Evolutionary conservation across 1,140 invertebrate genomes (phyloP).

Genomic region (Dolichoris vasculosae): DNA sequence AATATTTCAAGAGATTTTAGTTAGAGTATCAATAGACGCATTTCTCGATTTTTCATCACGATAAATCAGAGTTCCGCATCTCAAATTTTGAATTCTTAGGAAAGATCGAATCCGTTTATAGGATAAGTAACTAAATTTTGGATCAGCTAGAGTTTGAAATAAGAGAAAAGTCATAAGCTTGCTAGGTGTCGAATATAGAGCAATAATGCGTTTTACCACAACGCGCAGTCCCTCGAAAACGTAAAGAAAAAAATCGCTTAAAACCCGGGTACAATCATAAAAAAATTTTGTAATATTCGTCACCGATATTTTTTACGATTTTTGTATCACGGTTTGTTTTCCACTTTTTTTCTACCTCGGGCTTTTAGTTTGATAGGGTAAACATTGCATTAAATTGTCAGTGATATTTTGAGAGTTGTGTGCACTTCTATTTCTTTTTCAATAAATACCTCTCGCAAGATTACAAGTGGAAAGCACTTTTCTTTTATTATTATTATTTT

Average conservation of each 20-base stretch:
- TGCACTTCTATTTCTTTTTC: not conserved
- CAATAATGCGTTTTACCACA: not conserved
- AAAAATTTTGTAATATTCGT: slow-evolving; percentile 27
- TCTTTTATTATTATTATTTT: not conserved
- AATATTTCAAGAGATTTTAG: not conserved
- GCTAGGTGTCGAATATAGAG: slow-evolving; percentile 8
- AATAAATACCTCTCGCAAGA: not conserved
- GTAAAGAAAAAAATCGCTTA: slow-evolving; percentile 11
- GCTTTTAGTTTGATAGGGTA: not conserved
- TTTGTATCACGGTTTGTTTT: not conserved
- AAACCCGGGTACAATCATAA: slow-evolving; percentile 2
- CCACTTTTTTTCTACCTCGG: not conserved
- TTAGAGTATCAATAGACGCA: not conserved
- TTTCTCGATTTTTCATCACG: not conserved
- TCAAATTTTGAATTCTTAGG: not conserved
- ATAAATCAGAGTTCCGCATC: not conserved
- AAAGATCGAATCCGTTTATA: not conserved
- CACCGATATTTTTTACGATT: slow-evolving; percentile 13
- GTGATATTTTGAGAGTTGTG: not conserved
- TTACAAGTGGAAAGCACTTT: not conserved
- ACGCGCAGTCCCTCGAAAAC: not conserved
- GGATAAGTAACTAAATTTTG: not conserved
- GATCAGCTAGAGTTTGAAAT: not conserved
- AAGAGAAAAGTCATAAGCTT: not conserved
- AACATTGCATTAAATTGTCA: not conserved